These are phyloP conservation scores for Jaculus jaculus DNA, from an alignment of 2,113 vertebrate genomes.

Conservation along the genomic window DNA sequence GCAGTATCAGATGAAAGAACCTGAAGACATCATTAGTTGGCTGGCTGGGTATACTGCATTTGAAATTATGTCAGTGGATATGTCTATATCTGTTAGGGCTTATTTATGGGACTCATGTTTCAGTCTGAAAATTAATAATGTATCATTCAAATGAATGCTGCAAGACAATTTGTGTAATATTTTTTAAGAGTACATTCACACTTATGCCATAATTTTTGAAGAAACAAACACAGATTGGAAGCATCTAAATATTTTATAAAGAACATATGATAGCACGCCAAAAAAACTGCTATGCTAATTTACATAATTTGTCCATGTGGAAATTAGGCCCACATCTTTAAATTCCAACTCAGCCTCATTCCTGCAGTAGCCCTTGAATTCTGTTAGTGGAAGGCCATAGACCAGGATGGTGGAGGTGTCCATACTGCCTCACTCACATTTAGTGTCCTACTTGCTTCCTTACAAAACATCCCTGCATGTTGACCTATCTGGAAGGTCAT, in stretches of 20 bases:
- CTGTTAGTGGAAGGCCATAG: not conserved
- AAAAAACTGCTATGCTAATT: constrained; percentile 51
- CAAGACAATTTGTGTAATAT: not conserved
- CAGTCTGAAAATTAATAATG: constrained; percentile 35
- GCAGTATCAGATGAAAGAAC: not conserved
- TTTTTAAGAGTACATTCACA: constrained; percentile 10
- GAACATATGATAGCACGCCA: not conserved
- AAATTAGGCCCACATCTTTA: not conserved
- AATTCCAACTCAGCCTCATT: not conserved
- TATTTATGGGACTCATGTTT: constrained; percentile 39
- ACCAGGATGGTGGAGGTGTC: too few species aligned
- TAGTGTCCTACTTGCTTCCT: not conserved
- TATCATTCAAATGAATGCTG: not conserved
- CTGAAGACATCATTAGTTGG: not conserved
- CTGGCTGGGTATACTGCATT: not conserved
- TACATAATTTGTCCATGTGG: not conserved
- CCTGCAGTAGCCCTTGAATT: not conserved
- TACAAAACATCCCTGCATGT: not conserved
- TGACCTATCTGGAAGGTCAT: not conserved
- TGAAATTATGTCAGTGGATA: not conserved
- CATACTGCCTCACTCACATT: rapidly evolving
- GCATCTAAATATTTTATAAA: constrained; percentile 36
- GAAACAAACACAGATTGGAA: constrained; percentile 19
- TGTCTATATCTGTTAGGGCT: not conserved
- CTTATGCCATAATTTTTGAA: not conserved